Percentiles rank a stretch among this genome's conserved stretches.
These are phyloP conservation scores for Gymnothorax javanicus DNA, from an alignment of 2,797 vertebrate species.

Conservation along the genomic window DNA sequence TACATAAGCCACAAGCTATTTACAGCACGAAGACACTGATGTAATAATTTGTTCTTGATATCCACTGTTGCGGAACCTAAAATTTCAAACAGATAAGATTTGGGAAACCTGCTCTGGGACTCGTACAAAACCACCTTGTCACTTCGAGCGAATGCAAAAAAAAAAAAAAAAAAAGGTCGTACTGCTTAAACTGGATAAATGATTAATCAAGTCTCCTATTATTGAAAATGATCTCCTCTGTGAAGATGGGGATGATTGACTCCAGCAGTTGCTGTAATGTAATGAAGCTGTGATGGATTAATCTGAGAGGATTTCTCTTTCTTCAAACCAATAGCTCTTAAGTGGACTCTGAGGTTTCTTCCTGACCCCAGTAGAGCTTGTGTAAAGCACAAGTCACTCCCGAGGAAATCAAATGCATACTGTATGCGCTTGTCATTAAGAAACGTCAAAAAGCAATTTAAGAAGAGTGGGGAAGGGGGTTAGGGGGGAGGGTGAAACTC, in stretches of 20 bases:
- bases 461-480: background rate
- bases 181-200: background rate
- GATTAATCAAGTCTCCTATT: background rate
- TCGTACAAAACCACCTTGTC: slow-evolving; percentile 19
- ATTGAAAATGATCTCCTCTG: background rate
- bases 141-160: slow-evolving; percentile 34
- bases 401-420: background rate
- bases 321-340: background rate
- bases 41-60: background rate
- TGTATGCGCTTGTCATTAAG: background rate
- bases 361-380: background rate
- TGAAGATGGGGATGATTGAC: background rate
- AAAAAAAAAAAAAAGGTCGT: background rate
- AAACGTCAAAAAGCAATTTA: background rate
- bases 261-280: background rate
- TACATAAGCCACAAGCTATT: background rate
- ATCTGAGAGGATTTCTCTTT: background rate
- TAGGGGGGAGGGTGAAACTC: background rate
- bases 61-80: background rate
- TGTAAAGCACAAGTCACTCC: background rate
- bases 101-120: background rate
- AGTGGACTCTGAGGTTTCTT: background rate
- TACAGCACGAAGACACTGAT: background rate
- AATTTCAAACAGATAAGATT: background rate
- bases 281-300: background rate